phyloP scores from a whole-genome alignment of 2,113 vertebrate genomes.

The Rynchops niger region DNA sequence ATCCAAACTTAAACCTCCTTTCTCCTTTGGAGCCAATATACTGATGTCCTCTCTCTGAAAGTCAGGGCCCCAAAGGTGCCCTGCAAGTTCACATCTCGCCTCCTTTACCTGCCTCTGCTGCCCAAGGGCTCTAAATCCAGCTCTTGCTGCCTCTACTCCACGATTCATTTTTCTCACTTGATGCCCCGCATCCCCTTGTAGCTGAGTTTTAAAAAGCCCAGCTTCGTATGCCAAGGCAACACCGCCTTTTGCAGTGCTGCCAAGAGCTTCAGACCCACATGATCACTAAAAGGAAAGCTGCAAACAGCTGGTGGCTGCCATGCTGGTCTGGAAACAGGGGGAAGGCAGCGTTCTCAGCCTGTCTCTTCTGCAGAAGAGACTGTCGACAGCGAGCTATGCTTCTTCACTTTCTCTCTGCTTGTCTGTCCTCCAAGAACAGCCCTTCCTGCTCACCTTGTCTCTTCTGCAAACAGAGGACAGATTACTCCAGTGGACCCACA shows the following conservation, averaged over 20 bases:
- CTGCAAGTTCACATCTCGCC: not conserved
- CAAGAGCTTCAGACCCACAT: not conserved
- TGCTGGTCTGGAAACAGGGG: not conserved
- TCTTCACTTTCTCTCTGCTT: not conserved
- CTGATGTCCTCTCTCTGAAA: not conserved
- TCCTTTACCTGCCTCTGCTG: not conserved
- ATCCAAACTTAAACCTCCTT: not conserved
- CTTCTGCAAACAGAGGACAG: not conserved
- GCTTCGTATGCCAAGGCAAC: not conserved
- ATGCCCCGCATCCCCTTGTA: not conserved
- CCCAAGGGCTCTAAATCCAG: not conserved
- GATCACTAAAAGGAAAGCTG: not conserved
- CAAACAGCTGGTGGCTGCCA: not conserved
- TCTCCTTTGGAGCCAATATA: not conserved
- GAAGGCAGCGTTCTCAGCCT: not conserved
- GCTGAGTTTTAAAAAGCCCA: not conserved
- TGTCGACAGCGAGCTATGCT: not conserved
- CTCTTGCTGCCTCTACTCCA: not conserved
- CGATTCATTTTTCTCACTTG: not conserved
- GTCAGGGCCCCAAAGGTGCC: not conserved
- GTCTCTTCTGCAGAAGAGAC: not conserved
- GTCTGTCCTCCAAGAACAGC: not conserved
- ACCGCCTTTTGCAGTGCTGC: not conserved
- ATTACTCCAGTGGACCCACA: not conserved
- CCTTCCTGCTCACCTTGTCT: not conserved